phyloP scores from a whole-genome alignment of 2,888 invertebrate genomes.

The Dolomedes plantarius region DNA sequence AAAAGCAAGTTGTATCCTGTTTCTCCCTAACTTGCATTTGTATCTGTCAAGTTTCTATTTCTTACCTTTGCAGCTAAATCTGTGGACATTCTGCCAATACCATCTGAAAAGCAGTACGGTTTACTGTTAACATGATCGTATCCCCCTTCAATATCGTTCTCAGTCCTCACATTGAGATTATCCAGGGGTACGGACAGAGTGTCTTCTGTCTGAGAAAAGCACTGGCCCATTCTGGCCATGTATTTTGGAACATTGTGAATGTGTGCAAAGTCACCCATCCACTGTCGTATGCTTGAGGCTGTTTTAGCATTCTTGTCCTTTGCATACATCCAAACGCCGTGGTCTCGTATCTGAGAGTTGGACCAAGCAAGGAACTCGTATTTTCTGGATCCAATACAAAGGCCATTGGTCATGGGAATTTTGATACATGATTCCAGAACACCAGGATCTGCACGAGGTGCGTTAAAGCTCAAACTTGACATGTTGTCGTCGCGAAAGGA shows the following conservation, averaged over 20 bases:
- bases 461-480: constrained; percentile 51
- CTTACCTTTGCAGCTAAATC: constrained; percentile 62
- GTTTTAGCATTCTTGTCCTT: constrained; percentile 48
- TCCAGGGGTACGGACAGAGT: constrained; percentile 51
- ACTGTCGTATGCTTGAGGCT: constrained; percentile 66
- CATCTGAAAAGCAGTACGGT: constrained; percentile 72
- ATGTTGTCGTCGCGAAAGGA: constrained; percentile 70
- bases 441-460: constrained; percentile 18
- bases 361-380: constrained; percentile 74
- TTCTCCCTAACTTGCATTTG: no score
- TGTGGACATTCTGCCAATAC: constrained; percentile 71
- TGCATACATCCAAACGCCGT: constrained; percentile 73
- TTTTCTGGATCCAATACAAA: constrained; percentile 57
- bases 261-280: constrained; percentile 73
- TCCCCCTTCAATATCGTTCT: constrained; percentile 53
- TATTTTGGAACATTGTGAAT: constrained; percentile 73
- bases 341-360: constrained; percentile 73
- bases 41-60: no score
- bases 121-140: constrained; percentile 19
- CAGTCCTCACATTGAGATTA: constrained; percentile 20
- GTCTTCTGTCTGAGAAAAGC: constrained; percentile 73
- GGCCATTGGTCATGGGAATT: constrained; percentile 46
- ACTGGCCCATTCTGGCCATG: constrained; percentile 74
- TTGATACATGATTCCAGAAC: constrained; percentile 38
- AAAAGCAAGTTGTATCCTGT: no score